phyloP scores from a whole-genome alignment of 2,797 vertebrate species.

The Melanotaenia nigrans region DNA sequence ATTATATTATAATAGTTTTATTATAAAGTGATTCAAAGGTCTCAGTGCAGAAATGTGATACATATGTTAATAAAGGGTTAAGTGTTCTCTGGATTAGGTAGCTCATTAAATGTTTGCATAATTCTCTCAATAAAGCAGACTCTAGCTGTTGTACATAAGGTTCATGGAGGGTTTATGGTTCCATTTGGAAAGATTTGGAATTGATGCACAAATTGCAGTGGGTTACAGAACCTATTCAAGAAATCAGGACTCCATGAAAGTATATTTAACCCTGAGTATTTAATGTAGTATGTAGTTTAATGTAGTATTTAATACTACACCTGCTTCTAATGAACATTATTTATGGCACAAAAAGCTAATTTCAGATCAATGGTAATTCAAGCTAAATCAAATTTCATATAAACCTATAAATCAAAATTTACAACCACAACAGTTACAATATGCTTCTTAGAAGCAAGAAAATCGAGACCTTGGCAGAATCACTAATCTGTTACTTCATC shows the following conservation, averaged over 20 bases:
- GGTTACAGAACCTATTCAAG: not conserved
- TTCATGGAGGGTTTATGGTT: not conserved
- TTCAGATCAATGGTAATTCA: not conserved
- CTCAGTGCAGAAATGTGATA: no score
- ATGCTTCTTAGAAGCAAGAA: constrained; percentile 26
- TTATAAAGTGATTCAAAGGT: no score
- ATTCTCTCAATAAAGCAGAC: not conserved
- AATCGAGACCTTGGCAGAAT: constrained; percentile 29
- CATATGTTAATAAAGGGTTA: not conserved
- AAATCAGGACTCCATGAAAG: not conserved
- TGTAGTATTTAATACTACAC: not conserved
- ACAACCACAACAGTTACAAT: constrained; percentile 7
- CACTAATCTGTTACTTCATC: constrained; percentile 57
- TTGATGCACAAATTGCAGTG: constrained; percentile 1
- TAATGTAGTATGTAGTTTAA: not conserved
- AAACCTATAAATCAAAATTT: constrained; percentile 19
- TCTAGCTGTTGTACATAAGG: not conserved
- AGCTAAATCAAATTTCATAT: not conserved
- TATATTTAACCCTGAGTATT: not conserved
- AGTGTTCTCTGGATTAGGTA: constrained; percentile 26
- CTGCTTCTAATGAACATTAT: not conserved
- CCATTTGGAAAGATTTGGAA: constrained; percentile 7
- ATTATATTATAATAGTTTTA: no score
- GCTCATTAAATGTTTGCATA: not conserved
- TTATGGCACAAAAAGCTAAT: not conserved